Percentiles rank a stretch among this genome's conserved stretches.
Evolutionary conservation across 1,140 invertebrate species (phyloP).

Genomic region (Paraescarpia echinospica): DNA sequence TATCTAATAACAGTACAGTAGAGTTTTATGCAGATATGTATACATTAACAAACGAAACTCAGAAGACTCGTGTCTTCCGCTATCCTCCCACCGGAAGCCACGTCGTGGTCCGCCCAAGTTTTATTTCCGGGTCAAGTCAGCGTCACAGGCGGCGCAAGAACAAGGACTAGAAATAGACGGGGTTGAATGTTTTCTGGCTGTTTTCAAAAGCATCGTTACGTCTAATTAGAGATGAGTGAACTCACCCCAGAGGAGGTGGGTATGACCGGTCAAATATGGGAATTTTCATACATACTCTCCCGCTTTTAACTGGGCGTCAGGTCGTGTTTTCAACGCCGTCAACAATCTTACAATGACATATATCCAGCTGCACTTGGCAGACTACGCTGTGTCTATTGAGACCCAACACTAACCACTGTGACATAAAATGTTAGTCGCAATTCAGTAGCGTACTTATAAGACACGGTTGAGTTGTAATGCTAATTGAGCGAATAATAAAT

Average conservation of each 20-base stretch:
- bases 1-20: not conserved
- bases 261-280: not conserved
- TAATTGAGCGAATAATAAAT: not conserved
- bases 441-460: not conserved
- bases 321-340: not conserved
- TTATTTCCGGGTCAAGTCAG: not conserved
- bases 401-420: not conserved
- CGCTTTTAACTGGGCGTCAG: not conserved
- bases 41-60: not conserved
- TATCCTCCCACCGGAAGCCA: not conserved
- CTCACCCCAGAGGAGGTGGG: constrained; percentile 74
- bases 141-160: constrained; percentile 17
- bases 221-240: constrained; percentile 66
- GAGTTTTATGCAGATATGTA: not conserved
- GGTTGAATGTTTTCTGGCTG: not conserved
- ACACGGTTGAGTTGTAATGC: not conserved
- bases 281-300: not conserved
- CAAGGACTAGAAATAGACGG: constrained; percentile 21
- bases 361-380: not conserved
- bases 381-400: not conserved
- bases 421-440: not conserved
- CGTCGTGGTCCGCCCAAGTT: not conserved
- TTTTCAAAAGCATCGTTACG: not conserved
- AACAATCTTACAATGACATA: not conserved
- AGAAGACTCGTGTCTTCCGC: not conserved